Evolutionary conservation across 2,797 vertebrate genomes (phyloP).

Genomic region (Erithacus rubecula): DNA sequence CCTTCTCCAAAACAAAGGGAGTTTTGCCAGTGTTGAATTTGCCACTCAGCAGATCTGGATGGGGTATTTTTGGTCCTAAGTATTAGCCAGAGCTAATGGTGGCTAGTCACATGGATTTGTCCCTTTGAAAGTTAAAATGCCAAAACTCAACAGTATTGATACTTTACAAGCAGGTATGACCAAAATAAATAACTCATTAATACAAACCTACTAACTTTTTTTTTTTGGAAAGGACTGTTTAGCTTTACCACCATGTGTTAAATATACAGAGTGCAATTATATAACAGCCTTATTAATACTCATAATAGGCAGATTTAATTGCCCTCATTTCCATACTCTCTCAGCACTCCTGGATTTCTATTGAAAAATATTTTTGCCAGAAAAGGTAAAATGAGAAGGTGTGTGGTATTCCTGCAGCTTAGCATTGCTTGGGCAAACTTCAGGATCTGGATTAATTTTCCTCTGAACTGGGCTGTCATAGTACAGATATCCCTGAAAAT

Average conservation of each 20-base stretch:
- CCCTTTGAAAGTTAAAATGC: background rate
- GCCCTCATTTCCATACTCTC: background rate
- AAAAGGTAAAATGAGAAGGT: slow-evolving; percentile 26
- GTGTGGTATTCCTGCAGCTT: background rate
- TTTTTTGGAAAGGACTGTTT: slow-evolving; percentile 9
- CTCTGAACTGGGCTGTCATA: background rate
- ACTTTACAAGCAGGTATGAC: background rate
- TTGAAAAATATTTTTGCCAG: slow-evolving; percentile 10
- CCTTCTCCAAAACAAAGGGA: background rate
- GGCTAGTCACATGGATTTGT: background rate
- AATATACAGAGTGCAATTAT: background rate
- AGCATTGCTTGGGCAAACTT: background rate
- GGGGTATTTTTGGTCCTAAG: background rate
- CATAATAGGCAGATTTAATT: background rate
- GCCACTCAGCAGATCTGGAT: background rate
- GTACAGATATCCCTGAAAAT: background rate
- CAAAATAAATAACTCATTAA: background rate
- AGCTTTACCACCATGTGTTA: background rate
- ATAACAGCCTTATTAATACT: background rate
- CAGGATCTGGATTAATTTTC: background rate
- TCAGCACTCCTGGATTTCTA: background rate
- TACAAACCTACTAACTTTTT: background rate
- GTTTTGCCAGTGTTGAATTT: background rate
- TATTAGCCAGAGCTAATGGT: background rate
- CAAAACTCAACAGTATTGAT: background rate